Evolutionary conservation across 2,797 vertebrate species (phyloP), one percentile per base, ranked within the genome.

Genomic region (Enteromius mattozi): DNA sequence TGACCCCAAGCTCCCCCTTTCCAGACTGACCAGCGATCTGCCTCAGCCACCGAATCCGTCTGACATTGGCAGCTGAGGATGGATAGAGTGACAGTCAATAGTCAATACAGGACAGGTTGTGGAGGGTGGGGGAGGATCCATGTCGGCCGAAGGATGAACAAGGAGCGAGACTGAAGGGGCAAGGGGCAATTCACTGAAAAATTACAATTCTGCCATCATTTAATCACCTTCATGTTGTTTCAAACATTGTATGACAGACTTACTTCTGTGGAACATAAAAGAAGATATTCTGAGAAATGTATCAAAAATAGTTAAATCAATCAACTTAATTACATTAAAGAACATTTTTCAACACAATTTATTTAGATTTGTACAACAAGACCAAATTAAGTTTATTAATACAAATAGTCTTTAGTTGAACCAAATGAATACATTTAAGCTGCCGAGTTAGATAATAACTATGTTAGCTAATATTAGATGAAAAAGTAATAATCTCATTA

Each of bases 41-140:
- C 61, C 81, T 78, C 42, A 83, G 69, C 42, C 37, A 72, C 71
- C 63, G 51, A 65, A 85, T 88, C 81, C 68, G n/a, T 85, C 78
- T 83, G 83, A 84, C 47, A 66, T 54, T 66, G 86, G 63, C 82
- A 79, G 75, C 78, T 17, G 86, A 84, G 82, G 68, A 74, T 87
- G 81, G 86, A 88, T 83, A 86, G 87, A 71, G 66, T 81, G 71
- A 80, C 56, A 69, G 81, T 87, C 86, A 56, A 87, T 88, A 88
- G 72, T 88, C 86, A 74, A 89, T 86, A 87, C 54, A 56, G 82
- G 72, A 61, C 63, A 81, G 80, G 56, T 66, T 65, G 68, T 24
- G 40, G 76, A 83, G 80, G 78, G 61, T 24, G 70, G 70, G 61
- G 45, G 61, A 49, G 35, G 21, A 66, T 80, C 49, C 40, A 68